These are phyloP conservation scores for Lycia hirtaria DNA, from an alignment of 2,888 invertebrate species.

Conservation along the genomic window DNA sequence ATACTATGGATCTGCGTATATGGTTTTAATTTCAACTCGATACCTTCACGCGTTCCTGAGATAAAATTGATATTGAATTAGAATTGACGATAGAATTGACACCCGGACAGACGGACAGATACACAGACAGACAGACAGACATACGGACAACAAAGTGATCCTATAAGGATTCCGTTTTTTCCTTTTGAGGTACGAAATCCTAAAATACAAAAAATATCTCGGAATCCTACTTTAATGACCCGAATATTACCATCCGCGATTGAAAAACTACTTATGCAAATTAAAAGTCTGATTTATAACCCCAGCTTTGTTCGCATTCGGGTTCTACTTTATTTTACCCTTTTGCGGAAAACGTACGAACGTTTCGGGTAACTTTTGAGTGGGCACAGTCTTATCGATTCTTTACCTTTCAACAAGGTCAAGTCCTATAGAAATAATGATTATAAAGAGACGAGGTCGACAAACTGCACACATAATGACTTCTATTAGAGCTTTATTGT, in stretches of 20 bases:
- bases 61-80: no score
- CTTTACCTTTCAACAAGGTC: conserved; percentile 23
- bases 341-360: conserved; percentile 19
- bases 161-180: no score
- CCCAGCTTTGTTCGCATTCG: conserved; percentile 7
- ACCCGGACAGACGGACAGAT: no score
- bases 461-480: neutral
- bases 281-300: conserved; percentile 30
- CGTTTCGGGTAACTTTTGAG: conserved; percentile 19
- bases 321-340: conserved; percentile 15
- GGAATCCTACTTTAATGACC: conserved; percentile 36
- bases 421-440: conserved; percentile 14
- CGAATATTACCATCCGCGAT: conserved; percentile 29
- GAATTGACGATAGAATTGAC: no score
- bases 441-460: conserved; percentile 5
- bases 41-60: no score
- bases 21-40: no score
- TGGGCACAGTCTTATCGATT: conserved; percentile 20
- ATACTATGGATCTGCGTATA: no score
- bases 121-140: no score
- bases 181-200: no score
- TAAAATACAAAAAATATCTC: no score
- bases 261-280: conserved; percentile 36
- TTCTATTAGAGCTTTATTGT: neutral
- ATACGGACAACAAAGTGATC: no score